phyloP scores from a whole-genome alignment of 1,140 invertebrate genomes.

The Aphaenogaster rudis region DNA sequence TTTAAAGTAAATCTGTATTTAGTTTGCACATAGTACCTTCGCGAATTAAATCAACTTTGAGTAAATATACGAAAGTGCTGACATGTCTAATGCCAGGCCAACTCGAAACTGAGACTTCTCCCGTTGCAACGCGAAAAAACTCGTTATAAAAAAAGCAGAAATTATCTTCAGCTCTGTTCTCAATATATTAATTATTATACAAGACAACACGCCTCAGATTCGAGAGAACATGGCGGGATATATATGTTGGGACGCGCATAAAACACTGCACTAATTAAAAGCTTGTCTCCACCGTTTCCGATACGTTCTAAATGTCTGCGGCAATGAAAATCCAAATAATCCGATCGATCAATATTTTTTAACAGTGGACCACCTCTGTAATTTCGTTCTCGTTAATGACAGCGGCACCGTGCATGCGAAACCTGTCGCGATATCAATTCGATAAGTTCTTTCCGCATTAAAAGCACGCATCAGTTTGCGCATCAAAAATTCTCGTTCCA shows the following conservation, averaged over 20 bases:
- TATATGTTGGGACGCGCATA: constrained; percentile 73
- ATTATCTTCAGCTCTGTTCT: neutral
- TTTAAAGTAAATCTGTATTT: neutral
- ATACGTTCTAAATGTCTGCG: constrained; percentile 34
- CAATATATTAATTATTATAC: constrained; percentile 3
- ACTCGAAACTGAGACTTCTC: constrained; percentile 64
- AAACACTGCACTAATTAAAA: constrained; percentile 79
- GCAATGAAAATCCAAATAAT: constrained; percentile 49
- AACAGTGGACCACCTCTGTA: constrained; percentile 81
- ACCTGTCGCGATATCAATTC: neutral
- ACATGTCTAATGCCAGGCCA: constrained; percentile 49
- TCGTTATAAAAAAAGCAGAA: constrained; percentile 11
- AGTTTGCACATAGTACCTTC: neutral
- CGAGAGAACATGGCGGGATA: constrained; percentile 55
- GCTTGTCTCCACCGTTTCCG: constrained; percentile 58
- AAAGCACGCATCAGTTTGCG: too few relatives aligned
- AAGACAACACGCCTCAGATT: constrained; percentile 55
- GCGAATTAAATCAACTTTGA: neutral
- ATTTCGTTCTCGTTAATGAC: constrained; percentile 30
- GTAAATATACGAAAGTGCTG: constrained; percentile 35
- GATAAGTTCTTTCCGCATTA: neutral
- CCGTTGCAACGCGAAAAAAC: constrained; percentile 2
- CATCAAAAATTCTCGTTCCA: neutral
- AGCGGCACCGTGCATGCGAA: constrained; percentile 32
- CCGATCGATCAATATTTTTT: constrained; percentile 47